These are phyloP conservation scores for Ctenomys sociabilis DNA, from an alignment of 2,113 vertebrate genomes.

Conservation along the genomic window DNA sequence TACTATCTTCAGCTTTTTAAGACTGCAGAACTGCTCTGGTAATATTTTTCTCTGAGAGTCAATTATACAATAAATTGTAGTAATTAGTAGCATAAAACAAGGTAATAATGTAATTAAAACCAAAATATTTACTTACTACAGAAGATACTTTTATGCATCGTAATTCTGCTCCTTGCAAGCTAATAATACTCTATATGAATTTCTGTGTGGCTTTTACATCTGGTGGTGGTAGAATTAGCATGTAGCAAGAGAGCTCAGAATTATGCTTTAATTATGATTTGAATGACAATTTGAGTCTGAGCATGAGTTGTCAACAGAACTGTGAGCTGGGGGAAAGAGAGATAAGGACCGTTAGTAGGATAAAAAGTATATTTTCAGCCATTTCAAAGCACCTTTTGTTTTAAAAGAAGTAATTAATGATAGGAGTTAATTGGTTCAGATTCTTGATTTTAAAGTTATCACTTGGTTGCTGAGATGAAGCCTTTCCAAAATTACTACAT, in stretches of 20 bases:
- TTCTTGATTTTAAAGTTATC: constrained; percentile 80
- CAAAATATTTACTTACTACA: constrained; percentile 87
- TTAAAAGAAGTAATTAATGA: constrained; percentile 81
- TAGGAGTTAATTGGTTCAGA: constrained; percentile 81
- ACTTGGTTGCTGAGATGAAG: constrained; percentile 78
- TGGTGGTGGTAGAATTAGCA: constrained; percentile 82
- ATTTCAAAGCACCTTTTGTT: constrained; percentile 80
- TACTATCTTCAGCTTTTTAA: constrained; percentile 82
- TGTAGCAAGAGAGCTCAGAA: constrained; percentile 81
- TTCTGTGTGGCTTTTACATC: constrained; percentile 84
- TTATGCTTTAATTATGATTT: constrained; percentile 84
- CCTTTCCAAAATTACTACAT: constrained; percentile 76
- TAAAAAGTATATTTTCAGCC: constrained; percentile 74
- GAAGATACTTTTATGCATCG: constrained; percentile 83
- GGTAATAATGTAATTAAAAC: constrained; percentile 90
- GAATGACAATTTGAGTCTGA: constrained; percentile 82
- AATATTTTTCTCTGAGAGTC: constrained; percentile 85
- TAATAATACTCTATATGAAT: constrained; percentile 83
- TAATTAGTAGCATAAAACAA: constrained; percentile 88
- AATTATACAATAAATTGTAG: constrained; percentile 87
- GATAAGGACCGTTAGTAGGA: constrained; percentile 71
- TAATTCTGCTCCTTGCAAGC: constrained; percentile 83
- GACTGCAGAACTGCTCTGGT: constrained; percentile 79
- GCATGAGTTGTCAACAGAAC: constrained; percentile 77
- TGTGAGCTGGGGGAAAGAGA: constrained; percentile 73